Percentiles rank a stretch among this genome's conserved stretches.
These are phyloP conservation scores for Venustaconcha ellipsiformis DNA, from an alignment of 1,140 invertebrate species.

Conservation along the genomic window DNA sequence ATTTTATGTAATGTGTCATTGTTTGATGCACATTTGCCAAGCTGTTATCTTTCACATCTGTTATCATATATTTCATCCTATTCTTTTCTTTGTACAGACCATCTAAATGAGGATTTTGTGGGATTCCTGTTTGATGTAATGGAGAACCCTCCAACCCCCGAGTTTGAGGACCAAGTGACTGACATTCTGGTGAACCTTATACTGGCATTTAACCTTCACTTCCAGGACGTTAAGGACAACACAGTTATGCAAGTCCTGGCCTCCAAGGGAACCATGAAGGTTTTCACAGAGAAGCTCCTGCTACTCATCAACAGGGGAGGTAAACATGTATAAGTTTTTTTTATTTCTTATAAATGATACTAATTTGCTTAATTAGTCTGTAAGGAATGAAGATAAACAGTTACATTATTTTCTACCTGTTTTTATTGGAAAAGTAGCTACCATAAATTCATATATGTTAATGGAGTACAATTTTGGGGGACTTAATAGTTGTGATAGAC, in stretches of 20 bases:
- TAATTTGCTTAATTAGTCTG: too few species aligned
- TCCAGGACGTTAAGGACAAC: slow-evolving; percentile 77
- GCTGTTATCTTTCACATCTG: background rate
- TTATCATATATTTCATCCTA: background rate
- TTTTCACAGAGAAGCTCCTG: slow-evolving; percentile 90
- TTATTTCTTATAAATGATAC: too few species aligned
- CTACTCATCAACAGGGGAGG: slow-evolving; percentile 90
- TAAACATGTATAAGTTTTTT: slow-evolving; percentile 65
- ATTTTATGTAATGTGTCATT: background rate
- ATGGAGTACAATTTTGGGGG: too few species aligned
- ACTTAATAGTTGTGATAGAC: too few species aligned
- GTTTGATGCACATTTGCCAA: background rate
- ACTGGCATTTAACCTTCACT: slow-evolving; percentile 90
- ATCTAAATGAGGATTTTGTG: slow-evolving; percentile 84
- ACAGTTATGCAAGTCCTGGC: slow-evolving; percentile 82
- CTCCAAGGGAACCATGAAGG: slow-evolving; percentile 80
- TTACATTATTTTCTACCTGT: too few species aligned
- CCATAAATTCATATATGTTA: too few species aligned
- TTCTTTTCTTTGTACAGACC: slow-evolving; percentile 73
- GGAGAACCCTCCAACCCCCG: slow-evolving; percentile 81
- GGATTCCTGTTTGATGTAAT: slow-evolving; percentile 83
- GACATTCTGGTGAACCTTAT: slow-evolving; percentile 87
- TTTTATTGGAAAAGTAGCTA: too few species aligned
- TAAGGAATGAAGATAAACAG: too few species aligned
- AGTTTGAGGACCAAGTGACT: slow-evolving; percentile 79